Evolutionary conservation across 1,140 invertebrate species (phyloP).

Genomic region (Adelges cooleyi): DNA sequence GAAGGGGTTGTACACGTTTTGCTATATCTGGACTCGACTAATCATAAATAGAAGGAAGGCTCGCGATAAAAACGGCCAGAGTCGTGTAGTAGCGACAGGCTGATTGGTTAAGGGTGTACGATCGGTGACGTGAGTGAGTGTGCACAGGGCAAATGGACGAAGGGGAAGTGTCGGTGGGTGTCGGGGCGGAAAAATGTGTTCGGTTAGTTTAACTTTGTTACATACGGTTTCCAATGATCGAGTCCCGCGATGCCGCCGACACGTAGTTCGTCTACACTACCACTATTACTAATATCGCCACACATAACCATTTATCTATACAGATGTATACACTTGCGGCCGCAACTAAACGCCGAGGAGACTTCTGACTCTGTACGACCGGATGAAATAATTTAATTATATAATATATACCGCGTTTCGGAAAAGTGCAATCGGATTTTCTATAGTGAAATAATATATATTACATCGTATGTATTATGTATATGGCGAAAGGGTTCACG

Average conservation of each 20-base stretch:
- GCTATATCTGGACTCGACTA: constrained; percentile 4
- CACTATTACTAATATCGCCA: no score
- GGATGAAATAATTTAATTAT: constrained; percentile 14
- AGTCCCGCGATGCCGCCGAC: neutral
- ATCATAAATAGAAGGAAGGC: neutral
- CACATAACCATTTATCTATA: no score
- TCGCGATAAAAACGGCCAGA: neutral
- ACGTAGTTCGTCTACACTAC: neutral
- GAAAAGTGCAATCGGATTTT: neutral
- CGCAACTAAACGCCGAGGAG: no score
- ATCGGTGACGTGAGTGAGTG: no score
- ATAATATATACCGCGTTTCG: neutral
- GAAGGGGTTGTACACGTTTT: constrained; percentile 21
- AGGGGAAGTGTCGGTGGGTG: neutral
- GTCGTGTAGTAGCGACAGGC: no score
- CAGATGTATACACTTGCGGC: neutral
- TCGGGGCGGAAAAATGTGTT: neutral
- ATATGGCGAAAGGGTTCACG: no score
- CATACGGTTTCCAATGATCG: constrained; percentile 10
- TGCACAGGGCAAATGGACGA: no score
- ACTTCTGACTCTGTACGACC: no score
- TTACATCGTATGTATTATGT: no score
- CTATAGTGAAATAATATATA: neutral
- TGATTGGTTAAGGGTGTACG: no score
- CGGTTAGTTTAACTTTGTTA: constrained; percentile 27